phyloP scores from a whole-genome alignment of 2,888 invertebrate genomes.

The Polymixis flavicincta region DNA sequence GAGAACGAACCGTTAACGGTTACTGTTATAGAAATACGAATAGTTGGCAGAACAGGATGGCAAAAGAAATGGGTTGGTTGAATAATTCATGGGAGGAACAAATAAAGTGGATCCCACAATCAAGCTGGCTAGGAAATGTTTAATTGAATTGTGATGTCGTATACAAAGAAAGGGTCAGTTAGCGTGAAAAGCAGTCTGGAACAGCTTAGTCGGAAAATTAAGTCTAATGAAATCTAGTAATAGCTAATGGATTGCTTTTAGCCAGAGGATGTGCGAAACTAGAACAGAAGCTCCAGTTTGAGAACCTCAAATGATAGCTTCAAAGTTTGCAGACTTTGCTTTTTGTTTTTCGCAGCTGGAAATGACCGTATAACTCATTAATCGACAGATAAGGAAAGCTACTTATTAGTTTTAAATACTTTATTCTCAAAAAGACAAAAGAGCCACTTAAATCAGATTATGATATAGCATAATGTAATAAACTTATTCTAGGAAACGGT shows the following conservation, averaged over 20 bases:
- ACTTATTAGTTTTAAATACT: neutral
- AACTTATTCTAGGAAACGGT: too few relatives aligned
- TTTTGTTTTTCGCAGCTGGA: neutral
- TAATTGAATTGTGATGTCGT: conserved; percentile 82
- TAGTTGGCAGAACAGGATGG: conserved; percentile 54
- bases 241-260: conserved; percentile 60
- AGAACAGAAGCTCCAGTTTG: conserved; percentile 2
- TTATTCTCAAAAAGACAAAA: too few relatives aligned
- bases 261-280: conserved; percentile 11
- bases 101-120: conserved; percentile 79
- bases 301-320: neutral
- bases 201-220: conserved; percentile 49
- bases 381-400: neutral
- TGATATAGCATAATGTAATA: too few relatives aligned
- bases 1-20: conserved; percentile 36
- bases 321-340: neutral
- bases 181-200: conserved; percentile 72
- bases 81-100: conserved; percentile 79
- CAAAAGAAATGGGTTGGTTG: conserved; percentile 76
- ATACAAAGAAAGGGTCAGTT: conserved; percentile 75
- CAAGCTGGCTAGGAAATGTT: conserved; percentile 75
- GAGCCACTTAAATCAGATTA: too few relatives aligned
- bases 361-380: neutral
- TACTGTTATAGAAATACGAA: conserved; percentile 52
- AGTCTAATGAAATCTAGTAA: conserved; percentile 55